A percentile compares a stretch with the other conserved stretches of the same genome.
Evolutionary conservation across 2,113 vertebrate genomes (phyloP).

Genomic region (Candoia aspera): DNA sequence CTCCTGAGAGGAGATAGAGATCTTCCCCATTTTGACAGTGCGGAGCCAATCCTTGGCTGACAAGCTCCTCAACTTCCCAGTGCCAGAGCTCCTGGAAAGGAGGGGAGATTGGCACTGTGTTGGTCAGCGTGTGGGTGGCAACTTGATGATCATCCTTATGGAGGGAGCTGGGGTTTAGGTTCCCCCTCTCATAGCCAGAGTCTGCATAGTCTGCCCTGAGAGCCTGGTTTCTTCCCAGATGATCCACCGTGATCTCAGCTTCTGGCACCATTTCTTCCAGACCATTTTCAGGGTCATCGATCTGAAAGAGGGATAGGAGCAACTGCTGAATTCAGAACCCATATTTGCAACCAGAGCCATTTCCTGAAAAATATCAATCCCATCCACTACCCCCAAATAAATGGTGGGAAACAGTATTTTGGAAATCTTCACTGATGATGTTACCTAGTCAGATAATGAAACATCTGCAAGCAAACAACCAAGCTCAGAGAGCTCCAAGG

Average conservation of each 20-base stretch:
- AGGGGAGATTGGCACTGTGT: conserved; percentile 63
- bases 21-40: conserved; percentile 67
- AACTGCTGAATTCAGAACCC: neutral
- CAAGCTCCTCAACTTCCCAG: conserved; percentile 60
- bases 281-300: conserved; percentile 73
- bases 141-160: conserved; percentile 55
- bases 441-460: neutral
- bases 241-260: conserved; percentile 41
- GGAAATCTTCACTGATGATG: neutral
- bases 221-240: conserved; percentile 75
- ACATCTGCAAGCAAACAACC: neutral
- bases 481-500: neutral
- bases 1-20: conserved; percentile 72
- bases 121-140: conserved; percentile 69
- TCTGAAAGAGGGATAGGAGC: conserved; percentile 64
- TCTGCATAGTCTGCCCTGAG: conserved; percentile 72
- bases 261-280: conserved; percentile 65
- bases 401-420: neutral
- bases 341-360: neutral
- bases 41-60: conserved; percentile 68
- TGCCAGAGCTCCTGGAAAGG: conserved; percentile 73
- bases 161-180: conserved; percentile 72
- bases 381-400: neutral
- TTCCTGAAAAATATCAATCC: neutral
- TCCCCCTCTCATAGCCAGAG: conserved; percentile 67